These are phyloP conservation scores for Chalcosyrphus nemorum DNA, from an alignment of 2,888 invertebrate genomes.

Conservation along the genomic window DNA sequence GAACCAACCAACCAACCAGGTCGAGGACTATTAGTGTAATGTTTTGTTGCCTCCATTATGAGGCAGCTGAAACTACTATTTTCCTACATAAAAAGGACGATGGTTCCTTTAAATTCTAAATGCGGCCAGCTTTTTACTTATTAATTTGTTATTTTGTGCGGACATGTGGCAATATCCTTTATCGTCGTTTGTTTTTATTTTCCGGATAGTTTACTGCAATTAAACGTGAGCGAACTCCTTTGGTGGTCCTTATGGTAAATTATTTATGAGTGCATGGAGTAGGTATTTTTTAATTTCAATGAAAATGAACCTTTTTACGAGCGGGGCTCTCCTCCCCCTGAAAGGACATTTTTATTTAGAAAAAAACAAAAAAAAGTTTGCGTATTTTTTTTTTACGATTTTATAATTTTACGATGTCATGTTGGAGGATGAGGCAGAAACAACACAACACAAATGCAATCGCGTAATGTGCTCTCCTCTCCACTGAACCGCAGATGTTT, in stretches of 20 bases:
- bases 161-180: slow-evolving; percentile 68
- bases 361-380: too few relatives aligned
- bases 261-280: slow-evolving; percentile 67
- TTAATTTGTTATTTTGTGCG: slow-evolving; percentile 69
- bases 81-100: slow-evolving; percentile 54
- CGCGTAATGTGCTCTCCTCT: slow-evolving; percentile 58
- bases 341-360: slow-evolving; percentile 47
- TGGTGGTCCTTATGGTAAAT: slow-evolving; percentile 31
- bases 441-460: slow-evolving; percentile 57
- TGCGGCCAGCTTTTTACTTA: slow-evolving; percentile 64
- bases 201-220: slow-evolving; percentile 70
- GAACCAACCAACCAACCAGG: too few relatives aligned
- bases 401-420: slow-evolving; percentile 69
- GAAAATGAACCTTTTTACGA: slow-evolving; percentile 71
- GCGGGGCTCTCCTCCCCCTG: too few relatives aligned
- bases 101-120: slow-evolving; percentile 68
- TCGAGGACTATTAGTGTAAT: slow-evolving; percentile 64
- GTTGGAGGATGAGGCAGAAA: not conserved
- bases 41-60: slow-evolving; percentile 55
- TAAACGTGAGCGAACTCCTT: slow-evolving; percentile 70
- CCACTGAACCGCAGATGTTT: slow-evolving; percentile 68
- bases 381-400: slow-evolving; percentile 58
- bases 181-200: not conserved
- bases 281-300: slow-evolving; percentile 64
- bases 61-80: slow-evolving; percentile 58